phyloP scores from a whole-genome alignment of 2,797 vertebrate genomes.

The Schizothorax lantsangensis region DNA sequence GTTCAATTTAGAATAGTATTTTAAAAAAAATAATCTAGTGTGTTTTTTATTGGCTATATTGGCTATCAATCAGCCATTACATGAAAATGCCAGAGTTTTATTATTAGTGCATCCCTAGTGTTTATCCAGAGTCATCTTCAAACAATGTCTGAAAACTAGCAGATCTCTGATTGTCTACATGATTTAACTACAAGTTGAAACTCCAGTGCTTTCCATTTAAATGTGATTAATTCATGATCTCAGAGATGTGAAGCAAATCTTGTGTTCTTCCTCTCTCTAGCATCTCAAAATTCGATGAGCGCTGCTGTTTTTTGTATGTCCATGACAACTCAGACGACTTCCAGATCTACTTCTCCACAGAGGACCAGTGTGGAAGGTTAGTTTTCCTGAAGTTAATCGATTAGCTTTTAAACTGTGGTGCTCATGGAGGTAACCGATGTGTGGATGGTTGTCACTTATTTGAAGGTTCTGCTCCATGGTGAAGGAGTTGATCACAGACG shows the following conservation, averaged over 20 bases:
- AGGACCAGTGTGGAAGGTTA: slow-evolving; percentile 92
- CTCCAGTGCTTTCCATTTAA: background rate
- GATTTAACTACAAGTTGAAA: background rate
- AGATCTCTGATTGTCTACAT: background rate
- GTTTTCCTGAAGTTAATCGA: slow-evolving; percentile 43
- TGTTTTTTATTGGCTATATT: background rate
- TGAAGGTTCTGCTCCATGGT: slow-evolving; percentile 92
- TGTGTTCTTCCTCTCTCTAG: slow-evolving; percentile 68
- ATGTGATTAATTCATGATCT: background rate
- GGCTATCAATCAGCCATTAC: background rate
- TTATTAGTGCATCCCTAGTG: background rate
- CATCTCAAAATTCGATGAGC: slow-evolving; percentile 94
- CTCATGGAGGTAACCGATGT: background rate
- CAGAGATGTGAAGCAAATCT: background rate
- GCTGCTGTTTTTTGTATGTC: slow-evolving; percentile 95
- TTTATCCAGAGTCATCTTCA: background rate
- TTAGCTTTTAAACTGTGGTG: slow-evolving; percentile 44
- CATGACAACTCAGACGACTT: slow-evolving; percentile 96
- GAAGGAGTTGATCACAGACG: slow-evolving; percentile 91
- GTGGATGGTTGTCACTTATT: background rate
- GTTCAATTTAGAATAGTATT: background rate
- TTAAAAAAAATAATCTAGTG: background rate
- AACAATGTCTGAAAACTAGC: background rate
- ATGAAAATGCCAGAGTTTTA: background rate
- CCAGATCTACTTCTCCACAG: slow-evolving; percentile 97